phyloP scores from a whole-genome alignment of 2,113 vertebrate species.

The Eulemur rufifrons region DNA sequence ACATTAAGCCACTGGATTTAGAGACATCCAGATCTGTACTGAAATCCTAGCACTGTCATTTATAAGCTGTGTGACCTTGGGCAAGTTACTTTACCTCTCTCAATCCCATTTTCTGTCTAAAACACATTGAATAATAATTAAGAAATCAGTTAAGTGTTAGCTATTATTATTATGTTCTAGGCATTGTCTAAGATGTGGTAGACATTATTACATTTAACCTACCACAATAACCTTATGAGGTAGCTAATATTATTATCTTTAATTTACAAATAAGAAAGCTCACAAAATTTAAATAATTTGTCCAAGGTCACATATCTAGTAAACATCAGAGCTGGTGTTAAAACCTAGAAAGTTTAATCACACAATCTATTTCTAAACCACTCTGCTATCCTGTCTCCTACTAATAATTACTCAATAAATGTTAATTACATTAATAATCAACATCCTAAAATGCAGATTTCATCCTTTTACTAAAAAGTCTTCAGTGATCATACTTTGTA shows the following conservation, averaged over 20 bases:
- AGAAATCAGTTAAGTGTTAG: background rate
- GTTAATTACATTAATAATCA: background rate
- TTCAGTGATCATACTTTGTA: background rate
- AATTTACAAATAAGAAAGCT: slow-evolving; percentile 17
- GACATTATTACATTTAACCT: background rate
- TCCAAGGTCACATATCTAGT: background rate
- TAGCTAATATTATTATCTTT: background rate
- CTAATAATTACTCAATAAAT: background rate
- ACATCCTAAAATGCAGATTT: background rate
- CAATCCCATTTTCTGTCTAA: background rate
- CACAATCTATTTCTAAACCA: background rate
- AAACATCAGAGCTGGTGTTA: background rate
- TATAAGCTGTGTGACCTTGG: background rate
- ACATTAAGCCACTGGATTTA: background rate
- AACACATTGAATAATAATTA: background rate
- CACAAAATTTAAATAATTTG: slow-evolving; percentile 1
- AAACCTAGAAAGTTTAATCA: slow-evolving; percentile 12
- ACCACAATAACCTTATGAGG: background rate
- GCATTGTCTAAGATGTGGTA: background rate
- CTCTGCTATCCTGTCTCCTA: background rate
- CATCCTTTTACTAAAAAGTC: background rate
- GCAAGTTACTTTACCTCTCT: background rate
- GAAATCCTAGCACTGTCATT: background rate
- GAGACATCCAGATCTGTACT: background rate
- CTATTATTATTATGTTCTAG: background rate